Conservation (phyloP, 1,140 invertebrate genomes). For the Neomicropteryx cornuta region DNA sequence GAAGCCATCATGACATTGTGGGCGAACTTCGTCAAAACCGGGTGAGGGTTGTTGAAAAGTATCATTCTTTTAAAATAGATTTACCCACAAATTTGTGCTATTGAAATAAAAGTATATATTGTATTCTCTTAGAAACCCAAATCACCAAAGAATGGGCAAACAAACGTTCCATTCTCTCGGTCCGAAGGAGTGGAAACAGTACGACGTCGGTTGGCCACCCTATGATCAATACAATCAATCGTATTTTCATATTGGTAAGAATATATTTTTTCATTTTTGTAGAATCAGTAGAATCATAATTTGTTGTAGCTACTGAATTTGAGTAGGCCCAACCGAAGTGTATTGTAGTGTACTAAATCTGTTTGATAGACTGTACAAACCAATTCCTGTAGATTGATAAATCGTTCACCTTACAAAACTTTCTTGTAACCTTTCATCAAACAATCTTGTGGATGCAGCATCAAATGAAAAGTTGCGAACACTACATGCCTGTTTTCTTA, state of each 20-base stretch:
- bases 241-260: constrained; percentile 66
- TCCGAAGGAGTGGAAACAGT: constrained; percentile 49
- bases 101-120: background rate
- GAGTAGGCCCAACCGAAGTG: too few relatives aligned
- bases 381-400: too few relatives aligned
- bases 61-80: background rate
- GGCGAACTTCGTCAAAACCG: constrained; percentile 81
- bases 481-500: too few relatives aligned
- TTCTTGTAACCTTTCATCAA: too few relatives aligned
- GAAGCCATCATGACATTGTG: constrained; percentile 78
- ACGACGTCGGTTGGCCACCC: constrained; percentile 66
- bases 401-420: too few relatives aligned
- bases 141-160: constrained; percentile 44
- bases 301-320: background rate
- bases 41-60: constrained; percentile 41
- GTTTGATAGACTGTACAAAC: too few relatives aligned
- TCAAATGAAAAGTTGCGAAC: too few relatives aligned
- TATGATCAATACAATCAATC: constrained; percentile 59
- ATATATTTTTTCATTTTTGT: background rate
- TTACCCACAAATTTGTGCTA: background rate
- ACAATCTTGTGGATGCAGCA: too few relatives aligned
- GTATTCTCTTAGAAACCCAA: constrained; percentile 54
- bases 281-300: too few relatives aligned
- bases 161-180: constrained; percentile 42
- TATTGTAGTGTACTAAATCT: background rate